Evolutionary conservation across 2,888 invertebrate genomes (phyloP), one percentile per base, ranked within the genome.

Genomic region (Chamaedrilus cognettii): DNA sequence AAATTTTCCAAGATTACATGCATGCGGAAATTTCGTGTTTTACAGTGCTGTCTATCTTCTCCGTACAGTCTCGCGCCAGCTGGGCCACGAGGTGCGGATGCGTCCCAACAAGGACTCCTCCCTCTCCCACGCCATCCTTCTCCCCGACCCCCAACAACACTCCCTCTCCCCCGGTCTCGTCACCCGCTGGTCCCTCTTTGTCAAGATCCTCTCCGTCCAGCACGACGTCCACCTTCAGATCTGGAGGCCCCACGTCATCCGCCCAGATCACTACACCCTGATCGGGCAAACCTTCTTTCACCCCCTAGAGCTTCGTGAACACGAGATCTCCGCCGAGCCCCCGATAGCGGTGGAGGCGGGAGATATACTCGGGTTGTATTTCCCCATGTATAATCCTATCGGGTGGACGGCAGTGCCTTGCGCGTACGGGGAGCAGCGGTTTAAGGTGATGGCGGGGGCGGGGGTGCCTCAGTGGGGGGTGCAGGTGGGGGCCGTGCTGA

Each of bases 321-420:
- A 62, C 26, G 64, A 69, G 57, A 7, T 60, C 31, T 69, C 70
- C 58, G 63, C 70, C 7, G 71, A 72, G 64, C 32, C 55, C 33
- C 32, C 56, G 3, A 42, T 70, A 23, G 35, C 33, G 11, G 56
- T 71, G 5, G 33, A 67, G 59, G 61, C 61, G 49, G 72, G 72
- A 11, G 74, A 74, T 64, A 64, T 74, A 26, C 59, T 74, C 4
- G 74, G 74, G 15, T 28, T 74, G 32, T 70, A 73, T 51, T 74
- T 74, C 60, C 69, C 72, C 32, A 62, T 68, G 50, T 49, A 60
- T 52, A 71, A 72, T 59, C 74, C 74, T 2, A 63, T 74, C 34
- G 69, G 70, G 1, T 73, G 70, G 71, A 65, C 71, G 15, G 50
- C 67, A 7, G 74, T 72, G 19, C 74, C 74, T 3, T 74, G 74